A percentile compares a stretch with the other conserved stretches of the same genome.
These are phyloP conservation scores for Cataglyphis altisquamis DNA, from an alignment of 2,888 invertebrate genomes.

Conservation along the genomic window DNA sequence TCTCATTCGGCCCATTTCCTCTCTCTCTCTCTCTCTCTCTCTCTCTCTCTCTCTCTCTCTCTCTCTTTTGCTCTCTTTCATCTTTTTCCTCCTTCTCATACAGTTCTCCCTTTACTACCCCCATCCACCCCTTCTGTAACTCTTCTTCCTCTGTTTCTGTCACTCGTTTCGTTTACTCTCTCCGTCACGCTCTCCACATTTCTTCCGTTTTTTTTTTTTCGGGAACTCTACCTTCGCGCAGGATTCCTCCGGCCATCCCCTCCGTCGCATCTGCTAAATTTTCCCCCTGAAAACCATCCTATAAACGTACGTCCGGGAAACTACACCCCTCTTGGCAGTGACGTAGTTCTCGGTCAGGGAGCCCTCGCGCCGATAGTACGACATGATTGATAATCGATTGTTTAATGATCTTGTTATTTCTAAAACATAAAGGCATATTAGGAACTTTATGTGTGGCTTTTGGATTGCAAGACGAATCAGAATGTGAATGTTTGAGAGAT, in stretches of 20 bases:
- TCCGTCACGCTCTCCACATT: not conserved
- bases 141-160: not conserved
- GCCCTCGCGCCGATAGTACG: not conserved
- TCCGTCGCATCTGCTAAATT: slow-evolving; percentile 29
- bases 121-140: not conserved
- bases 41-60: slow-evolving; percentile 23
- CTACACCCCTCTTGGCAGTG: slow-evolving; percentile 51
- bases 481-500: not conserved
- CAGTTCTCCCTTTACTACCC: not conserved
- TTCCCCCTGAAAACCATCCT: slow-evolving; percentile 54
- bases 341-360: slow-evolving; percentile 17
- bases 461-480: not conserved
- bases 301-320: slow-evolving; percentile 50
- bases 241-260: not conserved
- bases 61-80: too few species aligned
- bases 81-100: not conserved
- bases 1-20: slow-evolving; percentile 29
- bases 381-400: not conserved
- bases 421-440: not conserved
- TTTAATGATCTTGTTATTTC: not conserved
- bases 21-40: not conserved
- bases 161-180: not conserved
- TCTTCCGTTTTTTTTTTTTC: slow-evolving; percentile 31
- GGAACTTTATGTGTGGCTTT: not conserved
- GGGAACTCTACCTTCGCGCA: slow-evolving; percentile 36